Percentiles rank a stretch among this genome's conserved stretches.
These are phyloP conservation scores for Petaurus breviceps DNA, from an alignment of 2,113 vertebrate species.

Conservation along the genomic window DNA sequence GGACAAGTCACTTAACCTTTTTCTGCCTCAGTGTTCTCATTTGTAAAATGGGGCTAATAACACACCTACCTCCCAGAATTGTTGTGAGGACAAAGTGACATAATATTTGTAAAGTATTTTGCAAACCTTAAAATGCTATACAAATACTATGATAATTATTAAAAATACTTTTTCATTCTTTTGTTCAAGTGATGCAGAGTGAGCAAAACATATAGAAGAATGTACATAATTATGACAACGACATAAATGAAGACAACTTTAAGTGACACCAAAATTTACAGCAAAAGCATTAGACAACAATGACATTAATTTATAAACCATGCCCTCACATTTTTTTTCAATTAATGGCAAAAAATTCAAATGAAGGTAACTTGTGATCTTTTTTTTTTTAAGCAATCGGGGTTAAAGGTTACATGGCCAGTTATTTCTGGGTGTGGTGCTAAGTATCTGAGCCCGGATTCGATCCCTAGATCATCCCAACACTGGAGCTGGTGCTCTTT, in stretches of 20 bases:
- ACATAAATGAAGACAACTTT: not conserved
- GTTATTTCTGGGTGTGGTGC: too few relatives aligned
- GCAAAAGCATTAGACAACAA: not conserved
- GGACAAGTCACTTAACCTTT: not conserved
- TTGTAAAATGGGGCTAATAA: not conserved
- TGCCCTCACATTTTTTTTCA: not conserved
- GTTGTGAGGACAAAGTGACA: not conserved
- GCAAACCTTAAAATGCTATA: not conserved
- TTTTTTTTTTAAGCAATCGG: too few relatives aligned
- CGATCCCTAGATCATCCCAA: too few relatives aligned
- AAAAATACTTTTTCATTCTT: not conserved
- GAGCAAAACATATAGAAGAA: not conserved
- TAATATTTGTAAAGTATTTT: not conserved
- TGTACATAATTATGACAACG: not conserved
- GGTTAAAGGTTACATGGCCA: too few relatives aligned
- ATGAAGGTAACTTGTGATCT: not conserved
- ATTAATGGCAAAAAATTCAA: not conserved
- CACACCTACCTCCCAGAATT: not conserved
- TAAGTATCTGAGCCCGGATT: too few relatives aligned
- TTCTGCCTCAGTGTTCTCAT: not conserved
- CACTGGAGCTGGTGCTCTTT: too few relatives aligned
- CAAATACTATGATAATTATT: not conserved
- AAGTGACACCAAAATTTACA: not conserved
- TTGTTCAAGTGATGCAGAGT: not conserved
- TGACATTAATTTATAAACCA: not conserved